phyloP scores from a whole-genome alignment of 2,113 vertebrate genomes.

The Pedetes capensis region DNA sequence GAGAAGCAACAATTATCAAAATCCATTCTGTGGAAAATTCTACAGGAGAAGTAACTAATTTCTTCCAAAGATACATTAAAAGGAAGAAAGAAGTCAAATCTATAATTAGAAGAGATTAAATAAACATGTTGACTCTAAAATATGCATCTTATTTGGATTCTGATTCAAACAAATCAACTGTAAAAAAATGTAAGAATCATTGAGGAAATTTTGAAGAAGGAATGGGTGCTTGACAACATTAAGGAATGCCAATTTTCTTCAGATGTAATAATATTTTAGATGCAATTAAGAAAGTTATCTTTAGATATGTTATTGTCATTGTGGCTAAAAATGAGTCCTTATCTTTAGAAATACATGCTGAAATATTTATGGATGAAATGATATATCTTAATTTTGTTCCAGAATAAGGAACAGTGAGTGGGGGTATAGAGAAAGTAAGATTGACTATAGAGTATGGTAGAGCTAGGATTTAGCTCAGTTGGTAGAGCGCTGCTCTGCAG shows the following conservation, averaged over 20 bases:
- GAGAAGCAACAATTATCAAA: neutral
- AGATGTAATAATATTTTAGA: neutral
- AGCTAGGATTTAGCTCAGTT: no score
- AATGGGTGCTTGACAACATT: neutral
- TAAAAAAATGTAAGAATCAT: neutral
- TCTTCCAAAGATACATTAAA: neutral
- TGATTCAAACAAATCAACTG: neutral
- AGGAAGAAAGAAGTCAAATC: neutral
- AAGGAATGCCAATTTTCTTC: neutral
- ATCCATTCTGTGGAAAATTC: neutral
- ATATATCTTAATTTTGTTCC: slow-evolving; percentile 3
- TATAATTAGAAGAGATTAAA: slow-evolving; percentile 6
- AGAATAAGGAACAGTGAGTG: neutral
- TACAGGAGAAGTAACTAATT: neutral
- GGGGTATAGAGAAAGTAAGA: neutral
- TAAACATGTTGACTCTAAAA: neutral
- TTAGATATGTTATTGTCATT: neutral
- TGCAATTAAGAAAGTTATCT: neutral
- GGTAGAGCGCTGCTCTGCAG: no score
- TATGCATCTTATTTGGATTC: neutral
- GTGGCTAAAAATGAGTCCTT: neutral
- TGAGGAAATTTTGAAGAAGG: neutral
- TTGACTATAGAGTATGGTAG: no score
- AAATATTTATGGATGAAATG: slow-evolving; percentile 41
- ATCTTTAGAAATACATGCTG: neutral